Conservation (phyloP, 2,888 invertebrate species). For the Hipparchia semele region DNA sequence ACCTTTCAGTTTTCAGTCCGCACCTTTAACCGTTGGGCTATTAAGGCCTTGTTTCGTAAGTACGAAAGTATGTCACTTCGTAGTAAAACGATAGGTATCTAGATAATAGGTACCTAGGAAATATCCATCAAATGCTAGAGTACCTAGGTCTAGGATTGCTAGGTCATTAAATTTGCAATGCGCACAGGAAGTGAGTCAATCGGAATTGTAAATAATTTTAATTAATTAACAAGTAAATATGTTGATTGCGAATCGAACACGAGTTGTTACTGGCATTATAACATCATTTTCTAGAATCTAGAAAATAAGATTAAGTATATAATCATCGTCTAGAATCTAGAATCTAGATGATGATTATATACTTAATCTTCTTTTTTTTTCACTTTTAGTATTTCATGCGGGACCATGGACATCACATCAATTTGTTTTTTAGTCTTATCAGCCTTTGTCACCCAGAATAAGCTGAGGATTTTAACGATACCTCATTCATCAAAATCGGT, state of each 20-base stretch:
- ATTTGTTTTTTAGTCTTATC: too few species aligned
- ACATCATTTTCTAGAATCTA: neutral
- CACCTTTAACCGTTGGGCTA: too few species aligned
- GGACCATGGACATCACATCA: too few species aligned
- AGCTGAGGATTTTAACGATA: too few species aligned
- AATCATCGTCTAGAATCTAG: too few species aligned
- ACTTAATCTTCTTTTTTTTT: too few species aligned
- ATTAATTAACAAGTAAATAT: slow-evolving; percentile 24
- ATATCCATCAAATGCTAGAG: slow-evolving; percentile 26
- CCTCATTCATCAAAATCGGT: too few species aligned
- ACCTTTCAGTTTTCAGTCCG: too few species aligned
- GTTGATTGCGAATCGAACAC: slow-evolving; percentile 20
- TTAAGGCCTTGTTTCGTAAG: neutral
- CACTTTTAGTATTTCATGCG: too few species aligned
- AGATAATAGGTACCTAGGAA: slow-evolving; percentile 2
- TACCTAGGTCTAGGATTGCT: neutral
- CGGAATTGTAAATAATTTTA: slow-evolving; percentile 37
- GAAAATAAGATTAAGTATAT: too few species aligned
- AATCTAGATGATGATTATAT: too few species aligned
- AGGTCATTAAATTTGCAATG: slow-evolving; percentile 27
- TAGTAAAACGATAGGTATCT: neutral
- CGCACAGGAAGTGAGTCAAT: slow-evolving; percentile 34
- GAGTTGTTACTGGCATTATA: neutral
- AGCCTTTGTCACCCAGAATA: too few species aligned
- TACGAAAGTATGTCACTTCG: neutral